Evolutionary conservation across 2,797 vertebrate species (phyloP).

Genomic region (Halcyon leucocephala): DNA sequence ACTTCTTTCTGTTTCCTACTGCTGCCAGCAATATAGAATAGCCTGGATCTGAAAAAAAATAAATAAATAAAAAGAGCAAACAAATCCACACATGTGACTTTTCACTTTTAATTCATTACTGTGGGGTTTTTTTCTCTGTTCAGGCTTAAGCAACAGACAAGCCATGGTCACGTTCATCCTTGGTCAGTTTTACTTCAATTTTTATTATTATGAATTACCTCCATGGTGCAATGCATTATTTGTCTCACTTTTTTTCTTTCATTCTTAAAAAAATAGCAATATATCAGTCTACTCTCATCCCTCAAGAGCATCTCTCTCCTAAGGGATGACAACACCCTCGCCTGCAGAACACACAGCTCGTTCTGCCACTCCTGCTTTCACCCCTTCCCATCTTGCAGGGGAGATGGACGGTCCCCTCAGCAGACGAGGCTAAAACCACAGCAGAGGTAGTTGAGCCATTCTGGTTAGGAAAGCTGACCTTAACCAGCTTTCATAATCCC

Average conservation of each 20-base stretch:
- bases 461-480: background rate
- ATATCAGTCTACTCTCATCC: background rate
- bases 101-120: background rate
- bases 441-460: rapidly evolving
- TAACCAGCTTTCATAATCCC: background rate
- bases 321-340: background rate
- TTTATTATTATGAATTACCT: background rate
- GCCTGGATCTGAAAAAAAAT: background rate
- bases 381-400: background rate
- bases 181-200: background rate
- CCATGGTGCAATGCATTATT: background rate
- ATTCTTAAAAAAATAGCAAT: background rate
- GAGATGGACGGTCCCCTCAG: background rate
- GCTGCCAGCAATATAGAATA: background rate
- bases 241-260: background rate
- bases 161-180: background rate
- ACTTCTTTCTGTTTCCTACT: background rate
- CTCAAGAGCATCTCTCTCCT: background rate
- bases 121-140: background rate
- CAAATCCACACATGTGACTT: background rate
- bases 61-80: background rate
- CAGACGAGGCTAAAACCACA: background rate
- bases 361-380: background rate
- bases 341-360: background rate
- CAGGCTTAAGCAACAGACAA: background rate